A percentile compares a stretch with the other conserved stretches of the same genome.
Conservation (phyloP, 2,888 invertebrate species). For the Bedellia somnulentella region DNA sequence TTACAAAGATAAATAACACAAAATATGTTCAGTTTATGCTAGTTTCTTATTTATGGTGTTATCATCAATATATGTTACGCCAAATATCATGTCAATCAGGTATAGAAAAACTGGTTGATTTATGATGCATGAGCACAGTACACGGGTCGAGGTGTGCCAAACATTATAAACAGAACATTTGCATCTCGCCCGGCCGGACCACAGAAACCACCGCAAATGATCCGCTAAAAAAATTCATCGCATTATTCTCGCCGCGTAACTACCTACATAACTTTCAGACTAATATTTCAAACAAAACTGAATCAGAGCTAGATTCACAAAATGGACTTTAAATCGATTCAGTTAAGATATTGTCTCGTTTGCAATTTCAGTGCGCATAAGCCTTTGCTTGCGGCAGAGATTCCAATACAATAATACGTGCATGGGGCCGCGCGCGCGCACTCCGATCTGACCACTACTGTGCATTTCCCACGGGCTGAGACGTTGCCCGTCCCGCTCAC, state of each 20-base stretch:
- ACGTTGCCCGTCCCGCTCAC: constrained; percentile 24
- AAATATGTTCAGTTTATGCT: too few relatives aligned
- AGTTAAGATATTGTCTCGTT: too few relatives aligned
- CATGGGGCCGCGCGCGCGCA: constrained; percentile 60
- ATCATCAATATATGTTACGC: too few relatives aligned
- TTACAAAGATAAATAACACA: too few relatives aligned
- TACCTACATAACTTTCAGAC: constrained; percentile 29
- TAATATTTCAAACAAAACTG: neutral
- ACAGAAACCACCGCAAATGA: constrained; percentile 51
- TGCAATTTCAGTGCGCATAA: constrained; percentile 18
- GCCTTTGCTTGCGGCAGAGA: constrained; percentile 30
- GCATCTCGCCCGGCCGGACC: constrained; percentile 44
- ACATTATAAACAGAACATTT: constrained; percentile 48
- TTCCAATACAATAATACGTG: constrained; percentile 58
- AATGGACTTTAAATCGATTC: too few relatives aligned
- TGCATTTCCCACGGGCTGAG: constrained; percentile 61
- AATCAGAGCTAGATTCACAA: too few relatives aligned
- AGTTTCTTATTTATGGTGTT: too few relatives aligned
- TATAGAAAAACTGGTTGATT: too few relatives aligned
- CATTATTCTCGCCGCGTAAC: constrained; percentile 44
- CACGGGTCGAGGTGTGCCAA: too few relatives aligned
- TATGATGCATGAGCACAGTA: too few relatives aligned
- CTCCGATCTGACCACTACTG: constrained; percentile 61
- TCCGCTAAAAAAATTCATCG: constrained; percentile 53
- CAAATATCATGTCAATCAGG: too few relatives aligned